phyloP scores from a whole-genome alignment of 2,888 invertebrate species.

The Clostera curtula region DNA sequence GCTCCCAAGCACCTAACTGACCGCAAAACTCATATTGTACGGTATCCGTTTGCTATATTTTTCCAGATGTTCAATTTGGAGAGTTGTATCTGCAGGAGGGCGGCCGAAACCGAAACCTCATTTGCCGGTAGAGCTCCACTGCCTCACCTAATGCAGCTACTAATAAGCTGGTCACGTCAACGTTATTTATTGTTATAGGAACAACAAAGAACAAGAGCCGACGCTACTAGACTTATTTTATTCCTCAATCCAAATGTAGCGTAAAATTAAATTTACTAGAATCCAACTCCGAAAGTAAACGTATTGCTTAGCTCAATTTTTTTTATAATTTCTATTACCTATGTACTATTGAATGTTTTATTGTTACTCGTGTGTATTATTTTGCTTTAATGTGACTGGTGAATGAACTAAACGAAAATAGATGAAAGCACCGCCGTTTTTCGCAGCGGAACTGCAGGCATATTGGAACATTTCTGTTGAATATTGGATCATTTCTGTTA shows the following conservation, averaged over 20 bases:
- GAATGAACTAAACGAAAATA: too few species aligned
- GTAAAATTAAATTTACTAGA: constrained; percentile 9
- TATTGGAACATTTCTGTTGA: too few species aligned
- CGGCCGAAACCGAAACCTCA: constrained; percentile 42
- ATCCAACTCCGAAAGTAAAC: not conserved
- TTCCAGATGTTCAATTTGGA: constrained; percentile 36
- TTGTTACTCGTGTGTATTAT: too few species aligned
- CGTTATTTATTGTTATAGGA: constrained; percentile 67
- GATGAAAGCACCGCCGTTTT: too few species aligned
- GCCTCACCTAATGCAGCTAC: constrained; percentile 51
- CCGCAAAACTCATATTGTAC: constrained; percentile 38
- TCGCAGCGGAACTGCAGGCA: too few species aligned
- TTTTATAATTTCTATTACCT: too few species aligned
- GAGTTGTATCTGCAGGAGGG: constrained; percentile 37
- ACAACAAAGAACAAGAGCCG: constrained; percentile 52
- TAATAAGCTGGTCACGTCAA: constrained; percentile 69
- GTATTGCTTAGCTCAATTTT: too few species aligned
- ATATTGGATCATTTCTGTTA: too few species aligned
- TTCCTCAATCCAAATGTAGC: constrained; percentile 28
- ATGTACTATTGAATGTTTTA: too few species aligned
- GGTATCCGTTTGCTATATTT: constrained; percentile 33
- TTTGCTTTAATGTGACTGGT: too few species aligned
- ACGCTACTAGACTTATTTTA: constrained; percentile 42
- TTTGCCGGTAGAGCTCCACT: constrained; percentile 40
- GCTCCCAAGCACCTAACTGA: constrained; percentile 40